Conservation (phyloP, 2,113 vertebrate genomes). For the Aptenodytes forsteri region DNA sequence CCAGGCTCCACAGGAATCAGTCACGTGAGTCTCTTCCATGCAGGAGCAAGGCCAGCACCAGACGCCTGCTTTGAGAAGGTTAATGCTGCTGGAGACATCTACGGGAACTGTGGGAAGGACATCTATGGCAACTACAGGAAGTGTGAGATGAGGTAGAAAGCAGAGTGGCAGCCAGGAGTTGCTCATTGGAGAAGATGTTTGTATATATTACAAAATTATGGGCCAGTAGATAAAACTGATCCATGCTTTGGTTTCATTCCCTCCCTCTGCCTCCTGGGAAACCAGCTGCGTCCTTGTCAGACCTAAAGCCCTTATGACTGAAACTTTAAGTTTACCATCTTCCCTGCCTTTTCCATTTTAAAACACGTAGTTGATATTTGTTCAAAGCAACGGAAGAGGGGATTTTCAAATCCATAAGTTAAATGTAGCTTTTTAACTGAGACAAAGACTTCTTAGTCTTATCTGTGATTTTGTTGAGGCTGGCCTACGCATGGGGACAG, state of each 20-base stretch:
- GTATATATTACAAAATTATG: not conserved
- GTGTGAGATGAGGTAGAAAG: constrained; percentile 83
- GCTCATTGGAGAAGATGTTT: not conserved
- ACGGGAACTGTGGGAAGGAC: constrained; percentile 95
- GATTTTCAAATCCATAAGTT: not conserved
- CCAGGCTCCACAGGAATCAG: not conserved
- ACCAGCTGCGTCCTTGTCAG: not conserved
- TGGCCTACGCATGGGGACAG: not conserved
- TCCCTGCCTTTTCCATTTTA: not conserved
- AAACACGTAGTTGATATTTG: not conserved
- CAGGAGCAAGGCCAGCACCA: constrained; percentile 86
- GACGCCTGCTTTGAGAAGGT: constrained; percentile 90
- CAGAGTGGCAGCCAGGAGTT: not conserved
- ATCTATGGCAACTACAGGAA: constrained; percentile 84
- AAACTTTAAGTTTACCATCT: not conserved
- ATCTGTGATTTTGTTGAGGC: not conserved
- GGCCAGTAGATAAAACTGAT: not conserved
- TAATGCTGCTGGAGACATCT: constrained; percentile 90
- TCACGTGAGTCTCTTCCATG: not conserved
- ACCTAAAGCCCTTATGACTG: not conserved
- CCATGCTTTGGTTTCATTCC: not conserved
- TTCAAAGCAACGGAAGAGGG: not conserved
- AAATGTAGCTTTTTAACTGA: not conserved
- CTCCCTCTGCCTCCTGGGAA: not conserved
- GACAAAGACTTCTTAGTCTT: not conserved